Base-by-base conservation (phyloP, 2,888 invertebrate species). In the Sphecodes monilicornis region DNA sequence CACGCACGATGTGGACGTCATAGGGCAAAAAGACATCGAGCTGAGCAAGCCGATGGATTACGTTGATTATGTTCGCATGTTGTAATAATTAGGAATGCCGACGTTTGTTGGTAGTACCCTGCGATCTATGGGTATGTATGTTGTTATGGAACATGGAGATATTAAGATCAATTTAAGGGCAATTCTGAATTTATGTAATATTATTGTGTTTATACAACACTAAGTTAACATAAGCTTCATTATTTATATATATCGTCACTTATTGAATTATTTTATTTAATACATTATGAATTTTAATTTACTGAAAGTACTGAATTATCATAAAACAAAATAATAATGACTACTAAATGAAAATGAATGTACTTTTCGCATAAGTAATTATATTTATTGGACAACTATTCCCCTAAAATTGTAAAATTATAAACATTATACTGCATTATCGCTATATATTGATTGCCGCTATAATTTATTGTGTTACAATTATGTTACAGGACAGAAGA, bases 401-500 rank as follows among this genome's bases (percentile, higher is more conserved):
- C 41, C 16, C 6, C 26, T 22, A 16, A 70, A 39, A 18, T 36
- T 26, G 22, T 46, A 46, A 11, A 36, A 16, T 22, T 39, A 2
- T 50, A n/a, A 50, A 11, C 26, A 32, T 29, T 29, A 32, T 50
- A 8, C 5, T 26, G 11, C 26, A n/a, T 41, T 3, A 22, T 22
- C 1, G 1, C 46, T 46, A 8, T 46, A 3, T 50, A 6, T 22
- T 26, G 29, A n/a, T 57, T 18, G 4, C 6, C 54, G 36, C n/a
- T 57, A 22, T 68, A 18, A 6, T 41, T n/a, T 43, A 16, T 71
- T 71, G 50, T 54, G 18, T 72, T 11, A 1, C 60, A 69, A 66
- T 10, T 87, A 43, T 90, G 91, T 92, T 93, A 29, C 92, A 93
- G 93, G 90, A 92, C 22, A 91, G 91, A 60, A 90, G 81, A 60